phyloP scores from a whole-genome alignment of 2,113 vertebrate genomes.

The Spea bombifrons region DNA sequence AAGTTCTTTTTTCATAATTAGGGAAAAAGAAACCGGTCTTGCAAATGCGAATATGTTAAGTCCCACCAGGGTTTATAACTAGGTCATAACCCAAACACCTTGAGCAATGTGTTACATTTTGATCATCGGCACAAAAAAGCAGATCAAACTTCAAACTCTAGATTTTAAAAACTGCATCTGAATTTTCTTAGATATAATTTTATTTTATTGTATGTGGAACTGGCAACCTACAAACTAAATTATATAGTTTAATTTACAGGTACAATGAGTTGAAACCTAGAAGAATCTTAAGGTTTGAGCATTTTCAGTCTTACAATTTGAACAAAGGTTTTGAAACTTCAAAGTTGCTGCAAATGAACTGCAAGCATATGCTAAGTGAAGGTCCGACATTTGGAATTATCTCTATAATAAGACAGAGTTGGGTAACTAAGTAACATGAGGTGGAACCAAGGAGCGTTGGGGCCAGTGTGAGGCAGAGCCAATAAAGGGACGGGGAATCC shows the following conservation, averaged over 20 bases:
- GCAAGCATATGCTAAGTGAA: no score
- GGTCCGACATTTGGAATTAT: no score
- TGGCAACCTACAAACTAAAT: slow-evolving; percentile 35
- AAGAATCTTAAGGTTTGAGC: slow-evolving; percentile 10
- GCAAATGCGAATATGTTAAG: slow-evolving; percentile 11
- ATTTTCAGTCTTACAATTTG: slow-evolving; percentile 4
- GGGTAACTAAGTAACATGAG: no score
- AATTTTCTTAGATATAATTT: slow-evolving; percentile 20
- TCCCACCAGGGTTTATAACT: slow-evolving; percentile 14
- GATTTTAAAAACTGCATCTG: slow-evolving; percentile 2
- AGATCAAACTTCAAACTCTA: neutral
- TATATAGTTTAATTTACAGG: slow-evolving; percentile 41
- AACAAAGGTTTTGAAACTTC: slow-evolving; percentile 16
- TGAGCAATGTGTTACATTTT: neutral
- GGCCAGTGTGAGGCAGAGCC: no score
- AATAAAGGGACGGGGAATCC: no score
- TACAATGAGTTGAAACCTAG: slow-evolving; percentile 12
- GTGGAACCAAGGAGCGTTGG: no score
- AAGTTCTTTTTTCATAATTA: slow-evolving; percentile 27
- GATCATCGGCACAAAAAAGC: neutral
- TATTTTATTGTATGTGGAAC: slow-evolving; percentile 15
- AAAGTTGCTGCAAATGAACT: neutral
- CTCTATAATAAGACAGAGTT: no score
- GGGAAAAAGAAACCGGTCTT: slow-evolving; percentile 5
- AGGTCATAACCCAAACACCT: slow-evolving; percentile 27